Base-by-base conservation (phyloP, 2,888 invertebrate species). In the Cryptophagus acutangulus region DNA sequence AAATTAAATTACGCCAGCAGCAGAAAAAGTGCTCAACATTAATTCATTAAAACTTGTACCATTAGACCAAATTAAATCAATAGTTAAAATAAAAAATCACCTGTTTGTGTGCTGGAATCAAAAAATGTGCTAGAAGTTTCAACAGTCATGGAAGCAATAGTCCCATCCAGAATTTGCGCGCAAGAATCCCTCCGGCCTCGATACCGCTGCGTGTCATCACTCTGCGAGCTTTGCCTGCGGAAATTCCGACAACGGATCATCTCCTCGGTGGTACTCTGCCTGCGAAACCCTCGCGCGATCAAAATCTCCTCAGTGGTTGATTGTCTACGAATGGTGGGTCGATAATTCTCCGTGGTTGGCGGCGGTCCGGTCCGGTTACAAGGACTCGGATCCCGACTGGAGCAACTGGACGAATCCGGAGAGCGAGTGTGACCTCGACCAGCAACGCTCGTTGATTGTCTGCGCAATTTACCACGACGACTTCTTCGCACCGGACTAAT, bases 211-310 rank as follows among this genome's bases (percentile, higher is more conserved):
- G 57, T 59, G 41, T 60, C 60, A 59, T 91, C 91, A 59, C 89
- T 89, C 66, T 91, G 91, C 1, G 89, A 90, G 15, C 60, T 60
- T 34, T 61, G 61, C 12, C 91, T 77, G n/a, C 91, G 77, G 63
- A 91, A 92, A 66, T 92, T 92, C 18, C 91, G 76, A 62, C 91
- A 91, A 6, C 91, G 77, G 45, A 91, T 91, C 87, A 91, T 91
- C 69, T 92, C 92, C 62, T 92, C 91, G 0, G 90, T 91, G 5
- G 92, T 92, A 2, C 88, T 88, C 63, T 92, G 91, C 9, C 91
- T 76, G 1, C 92, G 78, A 66, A 92, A 92, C 2, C 92, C 92
- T 39, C 90, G 78, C 0, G 91, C 88, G 58, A 91, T 91, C 26
- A 92, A 71, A 57, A 92, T 92, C 69, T 92, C 92, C 65, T 91